Conservation (phyloP, 2,888 invertebrate genomes). For the Leucoma salicis region DNA sequence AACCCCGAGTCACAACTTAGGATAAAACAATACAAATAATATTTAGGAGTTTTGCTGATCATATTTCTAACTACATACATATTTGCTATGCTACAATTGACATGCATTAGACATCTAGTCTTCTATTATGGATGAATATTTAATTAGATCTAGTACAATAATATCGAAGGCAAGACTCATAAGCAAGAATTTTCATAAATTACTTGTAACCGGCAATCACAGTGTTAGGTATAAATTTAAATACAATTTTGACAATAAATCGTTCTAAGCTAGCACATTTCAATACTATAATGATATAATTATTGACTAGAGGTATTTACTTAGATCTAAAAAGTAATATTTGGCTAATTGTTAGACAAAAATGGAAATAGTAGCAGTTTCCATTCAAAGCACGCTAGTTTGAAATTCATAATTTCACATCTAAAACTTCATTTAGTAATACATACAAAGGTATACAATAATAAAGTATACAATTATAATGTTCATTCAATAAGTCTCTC, state of each 20-base stretch:
- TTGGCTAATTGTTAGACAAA: slow-evolving; percentile 43
- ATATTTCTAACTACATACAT: too few relatives aligned
- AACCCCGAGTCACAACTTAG: too few relatives aligned
- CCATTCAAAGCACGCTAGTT: slow-evolving; percentile 30
- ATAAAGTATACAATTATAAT: not conserved
- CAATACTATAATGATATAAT: slow-evolving; percentile 43
- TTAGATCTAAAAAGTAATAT: slow-evolving; percentile 38
- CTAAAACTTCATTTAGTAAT: not conserved
- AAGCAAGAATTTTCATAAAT: too few relatives aligned
- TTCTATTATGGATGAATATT: too few relatives aligned
- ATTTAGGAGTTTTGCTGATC: too few relatives aligned
- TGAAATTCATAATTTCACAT: slow-evolving; percentile 19
- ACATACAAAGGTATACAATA: too few relatives aligned
- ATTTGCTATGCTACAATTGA: too few relatives aligned
- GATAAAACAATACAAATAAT: too few relatives aligned
- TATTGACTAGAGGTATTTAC: slow-evolving; percentile 55
- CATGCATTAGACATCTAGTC: too few relatives aligned
- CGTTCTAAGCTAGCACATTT: slow-evolving; percentile 38
- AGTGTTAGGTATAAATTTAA: slow-evolving; percentile 1
- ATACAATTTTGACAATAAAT: slow-evolving; percentile 14
- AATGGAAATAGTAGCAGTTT: slow-evolving; percentile 27
- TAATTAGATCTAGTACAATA: too few relatives aligned
- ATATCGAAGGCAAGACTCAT: too few relatives aligned
- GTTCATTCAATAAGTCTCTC: slow-evolving; percentile 5
- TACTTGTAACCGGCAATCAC: slow-evolving; percentile 15